Conservation (phyloP, 2,888 invertebrate genomes). For the Scaptomyza parva region DNA sequence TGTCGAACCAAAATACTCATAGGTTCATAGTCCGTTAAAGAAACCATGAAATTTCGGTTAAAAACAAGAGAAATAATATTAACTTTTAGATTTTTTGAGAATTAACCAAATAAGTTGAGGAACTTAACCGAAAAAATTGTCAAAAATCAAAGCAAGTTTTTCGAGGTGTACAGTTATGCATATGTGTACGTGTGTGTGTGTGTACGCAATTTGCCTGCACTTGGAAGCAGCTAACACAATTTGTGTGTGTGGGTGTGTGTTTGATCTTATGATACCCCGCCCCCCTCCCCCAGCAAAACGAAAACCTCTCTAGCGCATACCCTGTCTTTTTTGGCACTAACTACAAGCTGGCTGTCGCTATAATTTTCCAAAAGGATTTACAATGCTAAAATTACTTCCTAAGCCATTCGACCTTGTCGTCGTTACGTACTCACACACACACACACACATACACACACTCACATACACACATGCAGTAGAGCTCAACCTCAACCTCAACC, state of each 20-base stretch:
- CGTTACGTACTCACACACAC: conserved; percentile 51
- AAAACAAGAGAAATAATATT: too few relatives aligned
- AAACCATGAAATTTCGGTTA: too few relatives aligned
- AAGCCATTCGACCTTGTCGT: conserved; percentile 78
- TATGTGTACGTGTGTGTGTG: conserved; percentile 25
- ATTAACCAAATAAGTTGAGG: too few relatives aligned
- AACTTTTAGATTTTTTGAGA: too few relatives aligned
- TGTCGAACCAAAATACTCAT: too few relatives aligned
- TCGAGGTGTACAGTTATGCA: conserved; percentile 3
- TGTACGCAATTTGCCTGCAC: conserved; percentile 63
- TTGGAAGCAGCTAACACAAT: conserved; percentile 63
- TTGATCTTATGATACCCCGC: conserved; percentile 67
- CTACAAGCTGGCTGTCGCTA: conserved; percentile 79
- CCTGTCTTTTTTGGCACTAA: conserved; percentile 57
- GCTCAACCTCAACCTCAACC: neutral
- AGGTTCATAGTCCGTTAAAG: too few relatives aligned
- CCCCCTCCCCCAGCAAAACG: too few relatives aligned
- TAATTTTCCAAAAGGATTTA: conserved; percentile 79
- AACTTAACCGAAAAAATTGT: too few relatives aligned
- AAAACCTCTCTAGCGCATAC: neutral
- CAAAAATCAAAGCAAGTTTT: neutral
- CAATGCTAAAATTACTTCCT: conserved; percentile 79
- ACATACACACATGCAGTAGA: conserved; percentile 32
- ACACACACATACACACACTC: conserved; percentile 36
- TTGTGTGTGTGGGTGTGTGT: conserved; percentile 50